Evolutionary conservation across 2,797 vertebrate genomes (phyloP).

Genomic region (Poeciliopsis gracilis): DNA sequence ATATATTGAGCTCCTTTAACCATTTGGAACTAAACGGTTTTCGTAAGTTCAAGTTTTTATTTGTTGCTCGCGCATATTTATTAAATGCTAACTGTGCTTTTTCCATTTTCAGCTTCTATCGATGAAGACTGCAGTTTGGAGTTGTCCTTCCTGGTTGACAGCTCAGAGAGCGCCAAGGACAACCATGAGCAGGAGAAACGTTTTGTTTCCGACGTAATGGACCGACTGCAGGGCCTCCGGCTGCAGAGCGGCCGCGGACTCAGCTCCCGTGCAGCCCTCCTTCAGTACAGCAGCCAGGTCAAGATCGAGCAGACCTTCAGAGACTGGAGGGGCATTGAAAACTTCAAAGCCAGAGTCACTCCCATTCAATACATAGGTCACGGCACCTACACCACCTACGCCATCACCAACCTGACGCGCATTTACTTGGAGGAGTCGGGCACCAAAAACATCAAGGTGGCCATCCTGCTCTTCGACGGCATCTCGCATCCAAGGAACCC

Average conservation of each 20-base stretch:
- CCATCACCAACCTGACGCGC: slow-evolving; percentile 91
- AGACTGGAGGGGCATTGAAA: slow-evolving; percentile 83
- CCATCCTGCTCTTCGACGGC: slow-evolving; percentile 87
- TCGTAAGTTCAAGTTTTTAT: neutral
- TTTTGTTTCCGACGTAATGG: slow-evolving; percentile 82
- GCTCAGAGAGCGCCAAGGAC: slow-evolving; percentile 90
- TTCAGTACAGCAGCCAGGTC: slow-evolving; percentile 93
- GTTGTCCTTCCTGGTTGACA: slow-evolving; percentile 90
- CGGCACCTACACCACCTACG: slow-evolving; percentile 90
- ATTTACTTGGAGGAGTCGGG: slow-evolving; percentile 87
- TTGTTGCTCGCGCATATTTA: neutral
- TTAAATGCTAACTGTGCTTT: neutral
- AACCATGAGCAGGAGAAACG: slow-evolving; percentile 89
- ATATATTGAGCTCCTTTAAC: neutral
- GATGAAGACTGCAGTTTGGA: slow-evolving; percentile 87
- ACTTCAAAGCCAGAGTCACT: slow-evolving; percentile 82
- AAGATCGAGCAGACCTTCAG: slow-evolving; percentile 87
- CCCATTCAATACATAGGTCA: slow-evolving; percentile 88
- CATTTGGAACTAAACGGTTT: neutral
- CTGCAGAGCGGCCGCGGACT: slow-evolving; percentile 82
- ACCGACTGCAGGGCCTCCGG: slow-evolving; percentile 79
- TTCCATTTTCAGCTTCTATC: slow-evolving; percentile 42
- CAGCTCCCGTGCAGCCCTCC: slow-evolving; percentile 83
- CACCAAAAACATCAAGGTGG: slow-evolving; percentile 82
- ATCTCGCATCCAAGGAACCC: slow-evolving; percentile 90